These are phyloP conservation scores for Mesorhabditis sp. DNA, from an alignment of 2,888 invertebrate species.

Conservation along the genomic window DNA sequence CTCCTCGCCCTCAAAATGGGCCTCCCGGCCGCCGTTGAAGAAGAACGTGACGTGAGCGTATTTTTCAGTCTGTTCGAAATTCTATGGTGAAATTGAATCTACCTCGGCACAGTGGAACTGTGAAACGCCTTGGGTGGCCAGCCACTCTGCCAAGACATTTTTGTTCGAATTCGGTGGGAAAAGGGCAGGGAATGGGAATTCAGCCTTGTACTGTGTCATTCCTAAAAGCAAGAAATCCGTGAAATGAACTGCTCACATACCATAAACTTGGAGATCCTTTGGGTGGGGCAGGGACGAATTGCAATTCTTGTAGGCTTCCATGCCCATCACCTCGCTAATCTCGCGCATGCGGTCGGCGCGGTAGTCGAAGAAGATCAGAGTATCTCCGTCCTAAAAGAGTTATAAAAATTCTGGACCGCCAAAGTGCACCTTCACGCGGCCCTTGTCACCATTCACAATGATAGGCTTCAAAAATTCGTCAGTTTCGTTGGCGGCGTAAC, in stretches of 20 bases:
- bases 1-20: constrained; percentile 59
- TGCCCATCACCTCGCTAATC: constrained; percentile 58
- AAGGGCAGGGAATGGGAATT: constrained; percentile 59
- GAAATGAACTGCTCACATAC: constrained; percentile 7
- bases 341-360: constrained; percentile 62
- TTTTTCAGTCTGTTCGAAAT: constrained; percentile 26
- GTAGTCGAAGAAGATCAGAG: constrained; percentile 61
- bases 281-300: constrained; percentile 45
- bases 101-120: constrained; percentile 61
- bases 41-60: constrained; percentile 64
- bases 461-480: constrained; percentile 62
- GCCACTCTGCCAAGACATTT: constrained; percentile 62
- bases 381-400: constrained; percentile 57
- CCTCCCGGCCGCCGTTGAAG: constrained; percentile 62
- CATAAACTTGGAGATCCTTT: constrained; percentile 23
- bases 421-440: background rate
- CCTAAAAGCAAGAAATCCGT: constrained; percentile 34
- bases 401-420: background rate
- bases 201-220: constrained; percentile 62
- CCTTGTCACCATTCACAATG: constrained; percentile 21
- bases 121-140: constrained; percentile 55
- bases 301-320: constrained; percentile 52
- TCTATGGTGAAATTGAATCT: background rate
- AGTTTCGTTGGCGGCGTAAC: constrained; percentile 59
- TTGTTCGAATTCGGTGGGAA: constrained; percentile 60